Evolutionary conservation across 1,140 invertebrate genomes (phyloP).

Genomic region (Drosophila pandora): DNA sequence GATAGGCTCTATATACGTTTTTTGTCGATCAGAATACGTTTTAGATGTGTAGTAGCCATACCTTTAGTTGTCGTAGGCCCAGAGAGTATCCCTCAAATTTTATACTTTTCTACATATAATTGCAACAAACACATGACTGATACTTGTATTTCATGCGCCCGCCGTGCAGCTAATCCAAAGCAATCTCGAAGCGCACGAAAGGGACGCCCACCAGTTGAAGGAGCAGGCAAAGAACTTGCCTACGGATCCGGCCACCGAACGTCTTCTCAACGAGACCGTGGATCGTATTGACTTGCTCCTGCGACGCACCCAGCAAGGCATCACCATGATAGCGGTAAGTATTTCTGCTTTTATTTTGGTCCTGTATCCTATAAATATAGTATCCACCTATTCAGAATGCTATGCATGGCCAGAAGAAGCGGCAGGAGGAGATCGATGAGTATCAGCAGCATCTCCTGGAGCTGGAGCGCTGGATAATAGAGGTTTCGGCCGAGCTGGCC

Average conservation of each 20-base stretch:
- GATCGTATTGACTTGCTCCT: conserved; percentile 78
- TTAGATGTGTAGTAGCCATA: conserved; percentile 43
- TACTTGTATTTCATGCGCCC: conserved; percentile 13
- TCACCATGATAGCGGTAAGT: conserved; percentile 81
- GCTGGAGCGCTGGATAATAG: conserved; percentile 87
- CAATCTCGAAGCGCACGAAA: conserved; percentile 78
- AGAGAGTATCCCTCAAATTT: not conserved
- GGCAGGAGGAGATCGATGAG: conserved; percentile 85
- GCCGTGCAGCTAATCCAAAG: conserved; percentile 75
- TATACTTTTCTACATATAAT: conserved; percentile 2
- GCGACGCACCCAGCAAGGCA: conserved; percentile 77
- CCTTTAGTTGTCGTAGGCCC: conserved; percentile 42
- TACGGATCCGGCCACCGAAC: conserved; percentile 72
- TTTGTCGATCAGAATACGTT: conserved; percentile 26
- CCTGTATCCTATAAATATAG: too few relatives aligned
- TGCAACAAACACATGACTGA: conserved; percentile 16
- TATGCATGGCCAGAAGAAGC: conserved; percentile 85
- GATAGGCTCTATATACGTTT: conserved; percentile 14
- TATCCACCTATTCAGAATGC: conserved; percentile 83
- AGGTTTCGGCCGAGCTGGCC: conserved; percentile 70
- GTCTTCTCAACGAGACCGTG: conserved; percentile 71
- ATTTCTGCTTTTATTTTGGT: not conserved
- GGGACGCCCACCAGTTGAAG: conserved; percentile 66
- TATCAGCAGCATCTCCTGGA: conserved; percentile 87
- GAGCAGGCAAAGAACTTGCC: conserved; percentile 64